Base-by-base conservation (phyloP, 2,113 vertebrate species). In the Scomber scombrus region DNA sequence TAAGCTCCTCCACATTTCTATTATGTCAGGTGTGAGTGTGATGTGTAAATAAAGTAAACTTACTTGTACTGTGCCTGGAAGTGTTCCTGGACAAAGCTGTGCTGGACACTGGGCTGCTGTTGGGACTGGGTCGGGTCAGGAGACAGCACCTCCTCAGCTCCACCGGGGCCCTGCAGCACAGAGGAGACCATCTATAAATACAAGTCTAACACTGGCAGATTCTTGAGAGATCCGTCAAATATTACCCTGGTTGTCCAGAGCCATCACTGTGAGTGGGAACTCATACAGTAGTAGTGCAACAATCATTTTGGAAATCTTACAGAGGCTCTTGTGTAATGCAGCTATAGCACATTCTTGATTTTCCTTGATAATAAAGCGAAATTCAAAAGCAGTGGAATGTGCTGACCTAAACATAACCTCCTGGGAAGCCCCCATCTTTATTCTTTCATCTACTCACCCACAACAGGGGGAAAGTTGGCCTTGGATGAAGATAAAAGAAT, bases 11-110 rank as follows among this genome's bases (percentile, higher is more conserved):
- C 34, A 40, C 7, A 40, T 40, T 40, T 64, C 0, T 18, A 63
- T 70, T 55, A 6, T 50, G 29, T 52, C 45, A 34, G 45, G 60
- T 81, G 43, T 31, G 29, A 10, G 47, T 60, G 54, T 3, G 8
- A 6, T 18, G 3, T 16, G 29, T 56, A 34, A 0, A 9, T 4
- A 75, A 61, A 26, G 26, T 55, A 47, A n/a, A 93, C 95, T 93
- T 77, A 95, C 95, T 95, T 95, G 88, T 95, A 95, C 81, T 94
- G 95, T 11, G 95, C 95, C 89, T 95, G 95, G 82, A 95, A 95
- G 73, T 94, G 95, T 50, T 94, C 93, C 88, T 95, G 93, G 73
- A 95, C 93, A 61, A 95, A 95, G 91, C 95, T 95, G 91, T 93
- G 89, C 66, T 84, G 92, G 67, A 88, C 40, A 47, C 77, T 75